Base-by-base conservation (phyloP, 2,113 vertebrate species). In the Gallinago jamesoni region DNA sequence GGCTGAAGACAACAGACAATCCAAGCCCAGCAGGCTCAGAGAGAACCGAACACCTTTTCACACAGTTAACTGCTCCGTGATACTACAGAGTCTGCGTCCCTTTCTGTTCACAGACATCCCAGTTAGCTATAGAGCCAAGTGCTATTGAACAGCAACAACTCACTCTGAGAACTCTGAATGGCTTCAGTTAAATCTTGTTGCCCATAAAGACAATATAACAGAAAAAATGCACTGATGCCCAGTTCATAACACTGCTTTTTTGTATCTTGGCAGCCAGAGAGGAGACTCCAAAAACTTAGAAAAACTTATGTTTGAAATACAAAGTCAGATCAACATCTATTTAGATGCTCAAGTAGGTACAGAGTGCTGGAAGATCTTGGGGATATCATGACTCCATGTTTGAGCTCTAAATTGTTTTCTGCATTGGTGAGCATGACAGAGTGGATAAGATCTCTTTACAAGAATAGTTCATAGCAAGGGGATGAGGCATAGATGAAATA, bases 391-490 rank as follows among this genome's bases (percentile, higher is more conserved):
- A 37, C 37, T 77, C 63, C 0, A 0, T 43, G 22, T 12, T 39
- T 85, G 56, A 83, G 47, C 27, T 66, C 45, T 41, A 77, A 70
- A 75, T 70, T 60, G 31, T 82, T 96, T 91, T 87, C 74, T 84
- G 3, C 18, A 0, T 41, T 84, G 39, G 31, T 21, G 8, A 94
- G n/a, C 80, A 55, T 78, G 70, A 95, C 77, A 78, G 31, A 60
- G 52, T 69, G 53, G 25, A 50, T 78, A 82, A 94, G 73, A 94
- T 67, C 52, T 87, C 56, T 55, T 55, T 74, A 91, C 43, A 89
- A 75, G 80, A 89, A 87, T 78, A 94, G 90, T 70, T 94, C 87
- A 63, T n/a, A 89, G 68, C 81, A 84, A 89, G 35, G 47, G 56
- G 31, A 50, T 89, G 66, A 96, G 64, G 20, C 91, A 93, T 75